Evolutionary conservation across 2,888 invertebrate genomes (phyloP), one percentile per base, ranked within the genome.

Genomic region (Patella pellucida): DNA sequence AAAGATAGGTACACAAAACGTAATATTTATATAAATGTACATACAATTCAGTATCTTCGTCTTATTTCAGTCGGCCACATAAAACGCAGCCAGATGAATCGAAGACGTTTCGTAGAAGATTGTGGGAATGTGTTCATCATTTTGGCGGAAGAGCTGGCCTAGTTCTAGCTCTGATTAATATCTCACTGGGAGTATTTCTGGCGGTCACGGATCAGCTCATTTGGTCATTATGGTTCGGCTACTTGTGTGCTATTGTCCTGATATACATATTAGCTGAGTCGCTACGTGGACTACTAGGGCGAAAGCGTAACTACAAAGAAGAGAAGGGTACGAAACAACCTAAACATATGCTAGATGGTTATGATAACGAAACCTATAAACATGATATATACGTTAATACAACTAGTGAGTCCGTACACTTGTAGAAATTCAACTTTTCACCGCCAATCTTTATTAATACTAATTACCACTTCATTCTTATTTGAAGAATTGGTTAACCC

Each of bases 201-300:
- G 83, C 80, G 16, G 76, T 79, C 14, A 51, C 79, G 7, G 50
- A 67, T 41, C 68, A 69, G 11, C 52, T 79, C 4, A 74, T 83
- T 70, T 82, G 83, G 83, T 74, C 76, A 19, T 62, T 82, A 23
- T 85, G 85, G 85, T 81, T 81, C 68, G 77, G 76, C 27, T 85
- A 83, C 73, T 71, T 85, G 2, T 79, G 77, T 7, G 16, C 82
- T 15, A 52, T 83, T 12, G 51, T 83, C 9, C 23, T 82, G 3
- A 56, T 81, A 31, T 73, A 75, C 73, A 12, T 78, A 16, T 52
- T 79, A 7, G 77, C 75, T 1, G 78, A 81, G 31, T 67, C 70
- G 27, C 23, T 27, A 4, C 68, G 75, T 41, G 68, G 73, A 3
- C n/a, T 73, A 41, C 15, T 15, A 52, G 50, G 31, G 11, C 11